A percentile compares a stretch with the other conserved stretches of the same genome.
phyloP scores from a whole-genome alignment of 2,888 invertebrate genomes.

The Dorcus hopei region DNA sequence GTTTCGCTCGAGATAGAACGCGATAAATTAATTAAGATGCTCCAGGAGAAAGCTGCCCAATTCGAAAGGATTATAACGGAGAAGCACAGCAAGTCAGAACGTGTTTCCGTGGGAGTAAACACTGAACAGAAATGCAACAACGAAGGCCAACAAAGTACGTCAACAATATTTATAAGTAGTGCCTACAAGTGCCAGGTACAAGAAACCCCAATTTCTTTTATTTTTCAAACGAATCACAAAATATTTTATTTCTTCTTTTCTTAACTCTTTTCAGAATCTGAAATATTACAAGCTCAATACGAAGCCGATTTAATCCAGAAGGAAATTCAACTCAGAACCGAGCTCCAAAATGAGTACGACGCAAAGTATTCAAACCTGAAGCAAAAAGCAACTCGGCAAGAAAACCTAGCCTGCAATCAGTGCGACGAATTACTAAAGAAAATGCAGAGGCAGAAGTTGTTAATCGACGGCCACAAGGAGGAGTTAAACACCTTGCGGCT shows the following conservation, averaged over 20 bases:
- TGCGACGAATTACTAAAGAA: constrained; percentile 13
- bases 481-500: constrained; percentile 9
- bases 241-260: too few species aligned
- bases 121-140: constrained; percentile 12
- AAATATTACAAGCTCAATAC: constrained; percentile 24
- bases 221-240: not conserved
- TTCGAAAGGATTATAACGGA: constrained; percentile 30
- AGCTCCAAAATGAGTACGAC: constrained; percentile 28
- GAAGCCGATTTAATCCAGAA: constrained; percentile 28
- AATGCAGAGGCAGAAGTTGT: constrained; percentile 3
- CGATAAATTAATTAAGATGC: constrained; percentile 24
- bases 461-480: constrained; percentile 8
- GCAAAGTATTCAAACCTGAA: constrained; percentile 17
- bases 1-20: constrained; percentile 24
- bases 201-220: not conserved
- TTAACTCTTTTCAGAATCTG: too few species aligned
- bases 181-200: too few species aligned
- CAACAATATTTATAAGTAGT: too few species aligned
- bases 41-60: constrained; percentile 30
- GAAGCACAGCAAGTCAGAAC: constrained; percentile 13
- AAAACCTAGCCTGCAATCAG: constrained; percentile 8
- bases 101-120: constrained; percentile 20
- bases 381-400: not conserved
- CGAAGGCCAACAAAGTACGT: too few species aligned
- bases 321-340: constrained; percentile 25